These are phyloP conservation scores for Standfussiana lucernea DNA, from an alignment of 2,888 invertebrate species.

Conservation along the genomic window DNA sequence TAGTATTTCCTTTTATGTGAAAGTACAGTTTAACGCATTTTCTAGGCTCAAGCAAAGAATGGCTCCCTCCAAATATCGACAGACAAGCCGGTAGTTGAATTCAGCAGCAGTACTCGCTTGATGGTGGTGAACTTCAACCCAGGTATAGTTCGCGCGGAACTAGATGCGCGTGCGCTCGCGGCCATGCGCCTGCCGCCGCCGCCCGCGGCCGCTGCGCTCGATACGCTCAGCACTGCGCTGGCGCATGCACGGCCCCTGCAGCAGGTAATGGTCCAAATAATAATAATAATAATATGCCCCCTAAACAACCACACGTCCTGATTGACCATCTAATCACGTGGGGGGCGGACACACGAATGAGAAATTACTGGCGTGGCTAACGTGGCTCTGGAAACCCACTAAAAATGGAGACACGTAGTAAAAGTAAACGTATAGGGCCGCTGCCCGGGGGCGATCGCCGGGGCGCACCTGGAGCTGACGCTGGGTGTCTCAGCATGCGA, in stretches of 20 bases:
- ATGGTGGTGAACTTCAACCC: slow-evolving; percentile 98
- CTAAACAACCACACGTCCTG: too few species aligned
- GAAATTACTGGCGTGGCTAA: too few species aligned
- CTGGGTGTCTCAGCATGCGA: too few species aligned
- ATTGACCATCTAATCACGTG: too few species aligned
- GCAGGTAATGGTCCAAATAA: slow-evolving; percentile 90
- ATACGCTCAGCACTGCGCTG: slow-evolving; percentile 94
- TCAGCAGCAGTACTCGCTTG: slow-evolving; percentile 93
- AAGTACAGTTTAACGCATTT: neutral
- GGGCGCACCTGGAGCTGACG: too few species aligned
- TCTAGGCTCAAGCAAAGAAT: slow-evolving; percentile 83
- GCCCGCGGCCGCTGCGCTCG: slow-evolving; percentile 93
- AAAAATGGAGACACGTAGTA: too few species aligned
- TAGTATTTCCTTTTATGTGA: neutral
- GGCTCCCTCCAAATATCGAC: slow-evolving; percentile 81
- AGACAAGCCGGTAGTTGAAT: slow-evolving; percentile 95
- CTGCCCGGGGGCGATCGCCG: too few species aligned
- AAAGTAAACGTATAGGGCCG: too few species aligned
- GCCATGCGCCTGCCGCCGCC: slow-evolving; percentile 95
- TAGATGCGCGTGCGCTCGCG: slow-evolving; percentile 96
- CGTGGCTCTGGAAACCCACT: too few species aligned
- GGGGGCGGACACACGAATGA: too few species aligned
- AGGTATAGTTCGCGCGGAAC: slow-evolving; percentile 94
- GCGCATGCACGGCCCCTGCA: slow-evolving; percentile 96
- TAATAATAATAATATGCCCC: too few species aligned